These are phyloP conservation scores for Rynchops niger DNA, from an alignment of 2,113 vertebrate genomes.

Conservation along the genomic window DNA sequence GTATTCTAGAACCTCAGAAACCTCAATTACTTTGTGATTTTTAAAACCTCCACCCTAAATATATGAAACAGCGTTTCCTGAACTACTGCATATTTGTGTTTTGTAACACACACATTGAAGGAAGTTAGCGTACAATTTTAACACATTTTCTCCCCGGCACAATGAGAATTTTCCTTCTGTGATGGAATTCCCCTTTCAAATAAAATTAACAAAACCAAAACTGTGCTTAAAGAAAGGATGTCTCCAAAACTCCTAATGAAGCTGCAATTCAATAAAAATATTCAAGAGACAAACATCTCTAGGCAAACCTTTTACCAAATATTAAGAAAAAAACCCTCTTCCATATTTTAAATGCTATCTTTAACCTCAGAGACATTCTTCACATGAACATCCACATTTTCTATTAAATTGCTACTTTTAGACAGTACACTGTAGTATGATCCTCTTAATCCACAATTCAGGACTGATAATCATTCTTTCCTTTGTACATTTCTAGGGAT, in stretches of 20 bases:
- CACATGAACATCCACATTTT: conserved; percentile 15
- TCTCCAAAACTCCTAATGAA: neutral
- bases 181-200: neutral
- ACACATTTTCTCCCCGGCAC: neutral
- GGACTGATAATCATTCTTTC: conserved; percentile 33
- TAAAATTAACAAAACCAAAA: neutral
- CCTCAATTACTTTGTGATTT: neutral
- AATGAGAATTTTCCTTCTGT: neutral
- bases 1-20: neutral
- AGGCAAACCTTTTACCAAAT: neutral
- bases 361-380: conserved; percentile 4
- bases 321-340: neutral
- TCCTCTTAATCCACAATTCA: conserved; percentile 53
- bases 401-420: conserved; percentile 29
- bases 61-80: neutral
- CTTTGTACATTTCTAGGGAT: conserved; percentile 37
- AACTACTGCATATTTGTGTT: neutral
- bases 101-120: neutral
- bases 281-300: neutral
- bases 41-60: neutral
- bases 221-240: neutral
- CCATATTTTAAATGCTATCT: conserved; percentile 6
- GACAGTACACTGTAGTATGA: conserved; percentile 19
- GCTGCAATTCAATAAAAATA: neutral
- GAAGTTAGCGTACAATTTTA: neutral